Evolutionary conservation across 2,797 vertebrate species (phyloP).

Genomic region (Onychomys leucogaster): DNA sequence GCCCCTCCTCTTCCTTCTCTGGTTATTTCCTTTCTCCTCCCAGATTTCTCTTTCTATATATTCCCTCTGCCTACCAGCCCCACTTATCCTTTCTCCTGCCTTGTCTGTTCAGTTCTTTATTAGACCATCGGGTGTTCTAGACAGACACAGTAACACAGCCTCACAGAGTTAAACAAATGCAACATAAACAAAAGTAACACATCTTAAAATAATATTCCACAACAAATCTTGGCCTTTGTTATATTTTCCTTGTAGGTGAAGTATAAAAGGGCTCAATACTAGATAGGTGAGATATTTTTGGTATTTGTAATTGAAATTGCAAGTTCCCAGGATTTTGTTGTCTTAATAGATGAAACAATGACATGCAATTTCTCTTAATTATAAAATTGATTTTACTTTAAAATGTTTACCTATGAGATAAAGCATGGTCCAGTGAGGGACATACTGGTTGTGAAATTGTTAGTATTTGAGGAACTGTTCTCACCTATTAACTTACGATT

Average conservation of each 20-base stretch:
- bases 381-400: conserved; percentile 42
- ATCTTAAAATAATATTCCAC: no score
- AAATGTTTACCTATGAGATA: not conserved
- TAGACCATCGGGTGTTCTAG: no score
- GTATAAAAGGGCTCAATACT: not conserved
- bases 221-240: not conserved
- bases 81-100: no score
- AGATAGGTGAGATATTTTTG: not conserved
- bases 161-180: no score
- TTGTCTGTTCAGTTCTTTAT: no score
- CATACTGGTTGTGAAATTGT: not conserved
- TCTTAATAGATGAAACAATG: not conserved
- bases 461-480: not conserved
- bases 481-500: not conserved
- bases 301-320: not conserved
- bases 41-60: no score
- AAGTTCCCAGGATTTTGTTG: not conserved
- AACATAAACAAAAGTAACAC: no score
- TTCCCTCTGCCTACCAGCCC: no score
- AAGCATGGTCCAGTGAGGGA: not conserved
- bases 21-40: no score
- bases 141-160: no score
- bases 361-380: not conserved
- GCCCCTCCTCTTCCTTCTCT: no score
- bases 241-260: not conserved